These are phyloP conservation scores for Galago senegalensis DNA, from an alignment of 2,797 vertebrate species.

Conservation along the genomic window DNA sequence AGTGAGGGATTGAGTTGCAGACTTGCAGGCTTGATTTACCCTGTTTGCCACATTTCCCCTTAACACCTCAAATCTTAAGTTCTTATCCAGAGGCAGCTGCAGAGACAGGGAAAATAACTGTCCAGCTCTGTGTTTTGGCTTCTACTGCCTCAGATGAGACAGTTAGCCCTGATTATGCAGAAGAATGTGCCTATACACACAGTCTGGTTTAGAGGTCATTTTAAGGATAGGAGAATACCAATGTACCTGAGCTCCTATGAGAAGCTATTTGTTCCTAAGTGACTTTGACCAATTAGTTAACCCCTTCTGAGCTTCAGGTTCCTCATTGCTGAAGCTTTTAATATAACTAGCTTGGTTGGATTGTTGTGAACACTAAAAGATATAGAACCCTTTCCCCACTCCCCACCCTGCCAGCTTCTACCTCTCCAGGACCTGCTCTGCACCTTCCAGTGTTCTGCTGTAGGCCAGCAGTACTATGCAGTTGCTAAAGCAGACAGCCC, in stretches of 20 bases:
- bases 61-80: not conserved
- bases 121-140: conserved; percentile 62
- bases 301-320: not conserved
- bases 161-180: not conserved
- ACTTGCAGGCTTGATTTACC: not conserved
- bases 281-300: not conserved
- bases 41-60: not conserved
- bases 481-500: not conserved
- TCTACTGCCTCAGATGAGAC: conserved; percentile 15
- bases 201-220: not conserved
- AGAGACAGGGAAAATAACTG: not conserved
- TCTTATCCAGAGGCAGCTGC: not conserved
- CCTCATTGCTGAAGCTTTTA: not conserved
- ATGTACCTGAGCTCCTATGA: not conserved
- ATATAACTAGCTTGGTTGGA: not conserved
- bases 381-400: not conserved
- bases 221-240: not conserved
- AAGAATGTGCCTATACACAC: not conserved
- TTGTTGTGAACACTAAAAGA: not conserved
- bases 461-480: not conserved
- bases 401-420: not conserved
- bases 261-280: not conserved
- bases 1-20: not conserved
- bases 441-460: not conserved
- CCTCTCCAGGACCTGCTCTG: not conserved